Percentiles rank a stretch among this genome's conserved stretches.
Evolutionary conservation across 2,888 invertebrate genomes (phyloP).

Genomic region (Drosophila paranaensis): DNA sequence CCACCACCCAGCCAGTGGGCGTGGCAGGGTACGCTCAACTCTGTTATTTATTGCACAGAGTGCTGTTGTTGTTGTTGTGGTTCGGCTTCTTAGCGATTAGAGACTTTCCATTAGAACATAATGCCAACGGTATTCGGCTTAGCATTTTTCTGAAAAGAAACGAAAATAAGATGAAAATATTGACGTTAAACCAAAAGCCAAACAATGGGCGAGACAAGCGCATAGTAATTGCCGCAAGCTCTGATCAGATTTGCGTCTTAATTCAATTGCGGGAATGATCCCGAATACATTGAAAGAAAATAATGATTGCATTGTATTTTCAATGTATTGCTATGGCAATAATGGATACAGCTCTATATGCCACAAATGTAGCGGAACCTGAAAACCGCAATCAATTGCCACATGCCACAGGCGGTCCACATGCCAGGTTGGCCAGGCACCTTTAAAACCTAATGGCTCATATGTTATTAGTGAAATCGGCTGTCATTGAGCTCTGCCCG

Average conservation of each 20-base stretch:
- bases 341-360: background rate
- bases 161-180: slow-evolving; percentile 19
- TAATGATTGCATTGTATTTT: slow-evolving; percentile 17
- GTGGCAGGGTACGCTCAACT: slow-evolving; percentile 29
- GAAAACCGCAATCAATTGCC: slow-evolving; percentile 14
- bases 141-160: slow-evolving; percentile 50
- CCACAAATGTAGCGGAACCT: background rate
- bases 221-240: slow-evolving; percentile 31
- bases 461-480: slow-evolving; percentile 46
- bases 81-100: slow-evolving; percentile 35
- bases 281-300: slow-evolving; percentile 21
- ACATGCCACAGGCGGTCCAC: background rate
- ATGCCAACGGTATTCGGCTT: slow-evolving; percentile 34
- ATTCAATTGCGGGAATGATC: background rate
- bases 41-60: slow-evolving; percentile 55
- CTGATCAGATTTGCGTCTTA: slow-evolving; percentile 20
- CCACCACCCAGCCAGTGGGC: slow-evolving; percentile 21
- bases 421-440: background rate
- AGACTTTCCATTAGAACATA: slow-evolving; percentile 55
- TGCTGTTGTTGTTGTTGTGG: slow-evolving; percentile 26
- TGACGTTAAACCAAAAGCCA: slow-evolving; percentile 31
- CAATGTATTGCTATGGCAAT: slow-evolving; percentile 15
- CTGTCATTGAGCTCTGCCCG: slow-evolving; percentile 43
- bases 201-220: slow-evolving; percentile 36
- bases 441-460: slow-evolving; percentile 18